Percentiles rank a stretch among this genome's conserved stretches.
These are phyloP conservation scores for Lota lota DNA, from an alignment of 2,113 vertebrate species.

Conservation along the genomic window DNA sequence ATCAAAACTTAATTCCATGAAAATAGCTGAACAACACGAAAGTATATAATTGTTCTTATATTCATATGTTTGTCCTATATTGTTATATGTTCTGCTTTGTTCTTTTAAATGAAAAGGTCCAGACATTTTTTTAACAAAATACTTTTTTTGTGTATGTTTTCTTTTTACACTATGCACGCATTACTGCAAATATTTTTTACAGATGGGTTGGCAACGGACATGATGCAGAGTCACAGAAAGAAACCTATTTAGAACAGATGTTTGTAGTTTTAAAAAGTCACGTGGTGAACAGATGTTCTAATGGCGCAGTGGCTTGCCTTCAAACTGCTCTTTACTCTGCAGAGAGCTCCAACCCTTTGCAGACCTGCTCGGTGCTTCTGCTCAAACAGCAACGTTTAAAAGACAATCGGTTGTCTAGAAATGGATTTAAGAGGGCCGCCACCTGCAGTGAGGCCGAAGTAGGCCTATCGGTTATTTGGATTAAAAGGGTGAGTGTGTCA, in stretches of 20 bases:
- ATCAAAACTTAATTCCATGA: too few relatives aligned
- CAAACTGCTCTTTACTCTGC: constrained; percentile 55
- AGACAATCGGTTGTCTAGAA: background rate
- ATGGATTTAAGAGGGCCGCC: background rate
- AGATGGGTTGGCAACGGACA: constrained; percentile 77
- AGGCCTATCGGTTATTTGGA: too few relatives aligned
- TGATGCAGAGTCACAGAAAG: constrained; percentile 81
- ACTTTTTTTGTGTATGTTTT: background rate
- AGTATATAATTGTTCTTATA: too few relatives aligned
- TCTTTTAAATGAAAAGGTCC: too few relatives aligned
- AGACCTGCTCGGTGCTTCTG: too few relatives aligned
- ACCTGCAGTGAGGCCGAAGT: too few relatives aligned
- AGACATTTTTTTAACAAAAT: background rate
- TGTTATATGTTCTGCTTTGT: too few relatives aligned
- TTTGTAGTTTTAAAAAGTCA: constrained; percentile 84
- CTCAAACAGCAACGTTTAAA: background rate
- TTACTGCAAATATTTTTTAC: constrained; percentile 40
- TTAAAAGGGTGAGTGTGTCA: too few relatives aligned
- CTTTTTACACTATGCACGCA: background rate
- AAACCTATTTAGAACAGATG: constrained; percentile 91
- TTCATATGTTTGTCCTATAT: too few relatives aligned
- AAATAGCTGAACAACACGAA: too few relatives aligned
- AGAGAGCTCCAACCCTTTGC: constrained; percentile 33
- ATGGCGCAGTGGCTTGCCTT: constrained; percentile 69
- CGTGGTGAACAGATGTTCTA: constrained; percentile 87